phyloP scores from a whole-genome alignment of 2,113 vertebrate species.

The Sclerurus mexicanus region DNA sequence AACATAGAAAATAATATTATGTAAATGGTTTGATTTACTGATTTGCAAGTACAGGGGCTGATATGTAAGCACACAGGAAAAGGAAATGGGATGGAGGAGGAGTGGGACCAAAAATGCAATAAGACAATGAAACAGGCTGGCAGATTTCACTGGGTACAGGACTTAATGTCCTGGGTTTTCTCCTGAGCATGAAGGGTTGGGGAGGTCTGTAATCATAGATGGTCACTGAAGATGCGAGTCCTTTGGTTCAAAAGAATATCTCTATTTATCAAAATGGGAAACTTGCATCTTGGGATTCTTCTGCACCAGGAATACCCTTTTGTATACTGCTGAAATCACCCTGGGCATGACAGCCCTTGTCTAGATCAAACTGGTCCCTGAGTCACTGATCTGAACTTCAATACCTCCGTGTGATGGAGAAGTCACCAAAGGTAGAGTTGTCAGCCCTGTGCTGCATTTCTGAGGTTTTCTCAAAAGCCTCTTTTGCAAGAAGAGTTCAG shows the following conservation, averaged over 20 bases:
- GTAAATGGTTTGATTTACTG: background rate
- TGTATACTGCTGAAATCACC: background rate
- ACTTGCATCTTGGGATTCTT: background rate
- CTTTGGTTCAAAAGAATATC: background rate
- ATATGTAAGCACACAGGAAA: constrained; percentile 15
- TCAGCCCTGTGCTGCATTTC: background rate
- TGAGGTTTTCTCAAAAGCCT: background rate
- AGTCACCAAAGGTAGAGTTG: background rate
- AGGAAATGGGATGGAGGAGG: background rate
- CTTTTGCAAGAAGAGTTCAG: background rate
- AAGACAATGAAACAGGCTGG: background rate
- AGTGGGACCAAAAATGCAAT: background rate
- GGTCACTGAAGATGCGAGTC: background rate
- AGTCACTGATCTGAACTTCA: background rate
- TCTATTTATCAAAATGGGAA: background rate
- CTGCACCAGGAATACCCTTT: background rate
- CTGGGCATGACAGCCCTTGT: background rate
- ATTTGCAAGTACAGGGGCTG: background rate
- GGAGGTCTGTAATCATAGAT: background rate
- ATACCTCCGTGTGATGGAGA: background rate
- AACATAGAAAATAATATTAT: background rate
- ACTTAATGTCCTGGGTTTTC: background rate
- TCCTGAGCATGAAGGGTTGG: background rate
- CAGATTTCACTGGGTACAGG: background rate
- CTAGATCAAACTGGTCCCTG: background rate